A percentile compares a stretch with the other conserved stretches of the same genome.
Evolutionary conservation across 2,888 invertebrate species (phyloP).

Genomic region (Stenotaenia linearis): DNA sequence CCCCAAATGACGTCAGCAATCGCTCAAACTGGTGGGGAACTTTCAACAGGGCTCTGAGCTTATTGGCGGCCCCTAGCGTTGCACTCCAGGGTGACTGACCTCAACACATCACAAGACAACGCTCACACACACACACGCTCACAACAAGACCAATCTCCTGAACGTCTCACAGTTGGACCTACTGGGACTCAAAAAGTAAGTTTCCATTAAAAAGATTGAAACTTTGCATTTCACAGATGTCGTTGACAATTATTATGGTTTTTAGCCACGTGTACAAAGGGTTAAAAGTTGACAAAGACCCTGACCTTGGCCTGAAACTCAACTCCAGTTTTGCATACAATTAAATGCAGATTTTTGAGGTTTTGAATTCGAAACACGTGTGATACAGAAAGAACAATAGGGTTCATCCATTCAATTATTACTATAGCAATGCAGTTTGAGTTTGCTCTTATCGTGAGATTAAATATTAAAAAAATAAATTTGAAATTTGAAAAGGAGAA

Average conservation of each 20-base stretch:
- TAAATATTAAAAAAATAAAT: neutral
- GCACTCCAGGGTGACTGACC: neutral
- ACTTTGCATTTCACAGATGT: neutral
- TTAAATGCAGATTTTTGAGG: neutral
- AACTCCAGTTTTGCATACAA: neutral
- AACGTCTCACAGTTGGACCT: neutral
- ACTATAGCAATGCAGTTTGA: neutral
- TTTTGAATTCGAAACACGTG: neutral
- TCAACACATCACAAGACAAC: neutral
- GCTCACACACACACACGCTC: neutral
- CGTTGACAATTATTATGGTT: neutral
- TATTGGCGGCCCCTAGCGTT: conserved; percentile 8
- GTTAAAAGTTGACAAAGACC: neutral
- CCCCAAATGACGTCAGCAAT: conserved; percentile 24
- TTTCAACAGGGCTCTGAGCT: neutral
- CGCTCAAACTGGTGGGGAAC: neutral
- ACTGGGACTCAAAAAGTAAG: neutral
- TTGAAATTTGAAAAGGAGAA: neutral
- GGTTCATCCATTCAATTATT: neutral
- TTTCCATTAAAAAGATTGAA: neutral
- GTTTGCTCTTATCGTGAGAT: too few species aligned
- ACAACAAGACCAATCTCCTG: neutral
- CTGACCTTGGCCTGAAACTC: conserved; percentile 1
- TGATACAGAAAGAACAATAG: neutral
- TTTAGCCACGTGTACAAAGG: neutral